These are phyloP conservation scores for Tinea trinotella DNA, from an alignment of 2,888 invertebrate species.

Conservation along the genomic window DNA sequence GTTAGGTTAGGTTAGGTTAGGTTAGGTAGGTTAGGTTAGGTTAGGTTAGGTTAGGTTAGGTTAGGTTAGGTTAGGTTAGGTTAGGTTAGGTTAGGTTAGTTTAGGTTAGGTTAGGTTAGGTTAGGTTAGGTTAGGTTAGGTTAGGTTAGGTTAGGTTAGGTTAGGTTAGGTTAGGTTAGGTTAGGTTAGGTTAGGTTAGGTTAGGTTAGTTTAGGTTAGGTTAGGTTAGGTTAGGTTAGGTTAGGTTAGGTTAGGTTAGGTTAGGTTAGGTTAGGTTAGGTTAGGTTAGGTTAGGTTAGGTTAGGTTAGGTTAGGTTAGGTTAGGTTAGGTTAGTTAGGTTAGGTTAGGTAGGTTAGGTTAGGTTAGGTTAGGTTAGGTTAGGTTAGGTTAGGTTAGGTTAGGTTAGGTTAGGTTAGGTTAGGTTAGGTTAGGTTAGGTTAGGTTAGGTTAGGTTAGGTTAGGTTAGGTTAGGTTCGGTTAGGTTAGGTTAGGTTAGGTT, in stretches of 20 bases:
- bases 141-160: constrained; percentile 31
- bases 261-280: constrained; percentile 18
- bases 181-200: constrained; percentile 29
- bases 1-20: constrained; percentile 23
- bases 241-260: constrained; percentile 23
- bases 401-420: constrained; percentile 23
- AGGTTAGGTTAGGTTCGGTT: no score
- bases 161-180: constrained; percentile 31
- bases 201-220: no score
- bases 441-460: constrained; percentile 19
- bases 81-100: constrained; percentile 27
- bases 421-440: constrained; percentile 22
- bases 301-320: constrained; percentile 17
- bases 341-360: no score
- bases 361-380: constrained; percentile 23
- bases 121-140: constrained; percentile 30
- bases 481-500: no score
- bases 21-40: no score
- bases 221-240: constrained; percentile 26
- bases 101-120: constrained; percentile 29
- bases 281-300: constrained; percentile 16
- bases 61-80: constrained; percentile 28
- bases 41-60: constrained; percentile 25
- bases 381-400: constrained; percentile 21
- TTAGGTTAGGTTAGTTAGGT: constrained; percentile 17